Evolutionary conservation across 2,113 vertebrate genomes (phyloP).

Genomic region (Solenodon paradoxus): DNA sequence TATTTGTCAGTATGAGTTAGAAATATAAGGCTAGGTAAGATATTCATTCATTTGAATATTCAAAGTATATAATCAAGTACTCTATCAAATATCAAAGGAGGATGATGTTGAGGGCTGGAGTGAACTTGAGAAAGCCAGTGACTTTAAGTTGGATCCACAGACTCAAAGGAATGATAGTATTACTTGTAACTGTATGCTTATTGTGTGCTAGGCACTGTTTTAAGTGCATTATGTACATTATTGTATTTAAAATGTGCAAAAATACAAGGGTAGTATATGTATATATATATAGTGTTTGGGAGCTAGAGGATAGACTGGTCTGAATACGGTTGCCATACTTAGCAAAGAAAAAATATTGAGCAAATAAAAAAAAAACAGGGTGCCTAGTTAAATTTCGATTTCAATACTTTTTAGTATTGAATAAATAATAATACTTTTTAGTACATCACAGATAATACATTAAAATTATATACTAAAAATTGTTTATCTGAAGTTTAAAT

Average conservation of each 20-base stretch:
- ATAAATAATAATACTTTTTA: neutral
- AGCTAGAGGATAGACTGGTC: neutral
- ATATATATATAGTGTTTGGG: neutral
- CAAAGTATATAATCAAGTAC: neutral
- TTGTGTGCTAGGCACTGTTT: neutral
- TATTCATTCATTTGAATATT: neutral
- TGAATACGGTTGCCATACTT: neutral
- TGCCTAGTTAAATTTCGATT: neutral
- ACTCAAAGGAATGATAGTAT: neutral
- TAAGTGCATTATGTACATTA: neutral
- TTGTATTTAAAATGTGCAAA: neutral
- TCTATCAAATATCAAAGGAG: neutral
- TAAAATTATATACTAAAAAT: neutral
- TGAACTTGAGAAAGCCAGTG: neutral
- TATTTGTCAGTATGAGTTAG: neutral
- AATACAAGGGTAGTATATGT: neutral
- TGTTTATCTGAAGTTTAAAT: neutral
- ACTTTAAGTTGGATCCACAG: neutral
- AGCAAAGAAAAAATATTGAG: slow-evolving; percentile 14
- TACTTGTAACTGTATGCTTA: neutral
- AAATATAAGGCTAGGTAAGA: neutral
- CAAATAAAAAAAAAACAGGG: too few relatives aligned
- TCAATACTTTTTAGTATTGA: neutral
- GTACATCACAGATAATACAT: neutral
- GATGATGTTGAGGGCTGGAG: neutral